Percentiles rank a stretch among this genome's conserved stretches.
phyloP scores from a whole-genome alignment of 35 echinoderm and acorn worm species.

The Amphiura filiformis region DNA sequence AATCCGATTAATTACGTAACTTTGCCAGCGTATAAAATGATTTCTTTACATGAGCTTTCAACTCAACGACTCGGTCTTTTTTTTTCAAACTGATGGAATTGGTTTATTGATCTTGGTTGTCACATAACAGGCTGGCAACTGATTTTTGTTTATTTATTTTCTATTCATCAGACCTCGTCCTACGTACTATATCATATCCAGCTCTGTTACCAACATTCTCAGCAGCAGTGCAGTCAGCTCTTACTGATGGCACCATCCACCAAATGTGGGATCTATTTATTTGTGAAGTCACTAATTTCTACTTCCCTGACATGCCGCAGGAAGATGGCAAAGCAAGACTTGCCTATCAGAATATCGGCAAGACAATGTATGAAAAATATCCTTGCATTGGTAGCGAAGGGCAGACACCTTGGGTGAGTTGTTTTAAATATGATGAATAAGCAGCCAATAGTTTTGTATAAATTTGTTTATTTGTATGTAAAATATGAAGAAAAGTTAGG shows the following conservation, averaged over 20 bases:
- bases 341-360: conserved; percentile 19
- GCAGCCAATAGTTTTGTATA: background rate
- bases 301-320: conserved; percentile 14
- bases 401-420: conserved; percentile 28
- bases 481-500: background rate
- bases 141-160: too few species aligned
- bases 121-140: too few species aligned
- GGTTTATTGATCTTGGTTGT: too few species aligned
- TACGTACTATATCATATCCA: conserved; percentile 17
- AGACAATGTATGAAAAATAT: conserved; percentile 39
- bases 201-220: conserved; percentile 15
- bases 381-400: conserved; percentile 17
- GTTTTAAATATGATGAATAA: too few species aligned
- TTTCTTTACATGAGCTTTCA: too few species aligned
- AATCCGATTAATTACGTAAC: too few species aligned
- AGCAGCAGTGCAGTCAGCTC: background rate
- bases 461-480: background rate
- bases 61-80: too few species aligned
- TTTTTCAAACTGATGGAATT: too few species aligned
- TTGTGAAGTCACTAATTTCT: conserved; percentile 15
- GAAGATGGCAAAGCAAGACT: conserved; percentile 8
- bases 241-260: background rate
- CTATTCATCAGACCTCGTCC: too few species aligned
- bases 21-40: too few species aligned
- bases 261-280: conserved; percentile 19